Percentiles rank a stretch among this genome's conserved stretches.
Conservation (phyloP, 2,113 vertebrate species). For the Procavia capensis region DNA sequence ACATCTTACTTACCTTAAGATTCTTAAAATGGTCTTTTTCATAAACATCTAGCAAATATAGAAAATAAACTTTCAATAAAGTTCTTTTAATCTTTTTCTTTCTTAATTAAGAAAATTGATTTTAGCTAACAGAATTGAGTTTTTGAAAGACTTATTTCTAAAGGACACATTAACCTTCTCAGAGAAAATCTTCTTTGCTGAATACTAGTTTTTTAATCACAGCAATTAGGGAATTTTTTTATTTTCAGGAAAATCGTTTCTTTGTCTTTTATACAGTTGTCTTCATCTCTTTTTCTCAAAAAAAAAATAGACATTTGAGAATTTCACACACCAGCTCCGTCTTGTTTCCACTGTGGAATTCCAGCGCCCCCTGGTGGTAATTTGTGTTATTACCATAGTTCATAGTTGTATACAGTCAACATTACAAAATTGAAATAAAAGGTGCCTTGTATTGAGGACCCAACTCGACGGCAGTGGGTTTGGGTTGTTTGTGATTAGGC, state of each 20-base stretch:
- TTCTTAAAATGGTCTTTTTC: conserved; percentile 1
- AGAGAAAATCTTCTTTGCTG: not conserved
- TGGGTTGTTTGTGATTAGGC: too few species aligned
- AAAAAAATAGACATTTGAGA: not conserved
- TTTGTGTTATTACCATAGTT: not conserved
- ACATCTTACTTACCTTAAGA: not conserved
- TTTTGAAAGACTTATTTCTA: conserved; percentile 41
- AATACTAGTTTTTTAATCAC: conserved; percentile 16
- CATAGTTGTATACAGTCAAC: not conserved
- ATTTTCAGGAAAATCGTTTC: conserved; percentile 53
- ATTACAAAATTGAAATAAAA: not conserved
- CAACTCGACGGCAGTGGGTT: too few species aligned
- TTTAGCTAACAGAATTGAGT: not conserved
- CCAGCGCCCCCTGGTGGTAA: conserved; percentile 86
- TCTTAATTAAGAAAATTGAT: not conserved
- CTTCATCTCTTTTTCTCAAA: not conserved
- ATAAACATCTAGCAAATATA: conserved; percentile 38
- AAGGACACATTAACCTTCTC: not conserved
- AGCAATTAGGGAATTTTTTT: not conserved
- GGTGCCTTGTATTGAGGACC: not conserved
- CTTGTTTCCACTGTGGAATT: conserved; percentile 69
- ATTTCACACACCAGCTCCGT: not conserved
- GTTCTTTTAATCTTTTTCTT: not conserved
- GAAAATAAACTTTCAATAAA: conserved; percentile 16
- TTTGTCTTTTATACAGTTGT: conserved; percentile 53